Percentiles rank a stretch among this genome's conserved stretches.
Evolutionary conservation across 1,140 invertebrate genomes (phyloP).

Genomic region (Drosophila parvula): DNA sequence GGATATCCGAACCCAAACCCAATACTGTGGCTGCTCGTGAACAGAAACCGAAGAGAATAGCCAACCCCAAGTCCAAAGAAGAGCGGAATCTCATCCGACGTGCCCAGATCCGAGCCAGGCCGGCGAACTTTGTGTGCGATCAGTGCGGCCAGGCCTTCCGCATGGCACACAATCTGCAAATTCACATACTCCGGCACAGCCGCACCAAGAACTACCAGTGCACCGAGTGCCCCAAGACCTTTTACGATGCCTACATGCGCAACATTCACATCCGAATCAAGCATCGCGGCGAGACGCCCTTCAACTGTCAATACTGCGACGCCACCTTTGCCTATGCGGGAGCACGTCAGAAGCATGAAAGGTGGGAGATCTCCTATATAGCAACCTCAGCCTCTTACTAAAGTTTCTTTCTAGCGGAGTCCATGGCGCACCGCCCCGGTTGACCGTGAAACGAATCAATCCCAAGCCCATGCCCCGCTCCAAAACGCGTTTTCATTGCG

Average conservation of each 20-base stretch:
- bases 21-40: too few species aligned
- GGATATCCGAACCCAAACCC: background rate
- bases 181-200: constrained; percentile 60
- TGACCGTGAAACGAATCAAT: constrained; percentile 50
- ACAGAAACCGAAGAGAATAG: constrained; percentile 4
- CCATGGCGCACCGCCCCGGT: constrained; percentile 56
- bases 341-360: constrained; percentile 59
- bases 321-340: constrained; percentile 54
- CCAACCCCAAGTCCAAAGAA: constrained; percentile 37
- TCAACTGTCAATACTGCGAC: constrained; percentile 45
- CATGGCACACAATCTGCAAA: constrained; percentile 60
- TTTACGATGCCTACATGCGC: constrained; percentile 69
- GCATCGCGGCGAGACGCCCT: constrained; percentile 61
- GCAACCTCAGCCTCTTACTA: background rate
- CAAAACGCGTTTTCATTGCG: constrained; percentile 42
- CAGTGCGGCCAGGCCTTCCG: constrained; percentile 65
- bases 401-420: constrained; percentile 39
- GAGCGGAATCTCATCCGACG: constrained; percentile 62
- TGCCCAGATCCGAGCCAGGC: constrained; percentile 50
- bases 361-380: constrained; percentile 21
- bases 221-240: constrained; percentile 54
- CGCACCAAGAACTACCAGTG: constrained; percentile 63
- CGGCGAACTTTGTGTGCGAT: constrained; percentile 61
- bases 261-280: constrained; percentile 65
- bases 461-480: constrained; percentile 18